Base-by-base conservation (phyloP, 2,113 vertebrate genomes). In the Osmerus eperlanus region DNA sequence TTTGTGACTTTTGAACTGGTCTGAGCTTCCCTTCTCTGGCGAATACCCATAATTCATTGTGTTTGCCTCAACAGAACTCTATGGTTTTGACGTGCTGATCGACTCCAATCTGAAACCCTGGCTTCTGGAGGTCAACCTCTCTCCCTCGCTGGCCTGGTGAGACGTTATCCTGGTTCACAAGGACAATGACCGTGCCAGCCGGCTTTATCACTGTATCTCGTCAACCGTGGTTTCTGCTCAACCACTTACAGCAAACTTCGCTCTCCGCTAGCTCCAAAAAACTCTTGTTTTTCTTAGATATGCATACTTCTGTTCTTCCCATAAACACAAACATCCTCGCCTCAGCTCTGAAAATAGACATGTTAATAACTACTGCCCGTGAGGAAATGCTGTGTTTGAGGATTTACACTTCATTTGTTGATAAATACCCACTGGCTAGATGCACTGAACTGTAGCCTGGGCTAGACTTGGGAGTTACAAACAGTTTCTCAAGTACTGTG, bases 121-220 rank as follows among this genome's bases (percentile, higher is more conserved):
- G 96, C 90, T 99, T 73, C 86, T 99, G 83, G 97, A 99, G 90
- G 97, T 99, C 78, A 99, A 99, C 84, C 93, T 98, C 3, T 99
- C 97, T 53, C 97, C 97, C 68, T 99, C 97, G 12, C 69, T 98
- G 82, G 96, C 96, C 66, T 98, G 97, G 96, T 99, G 92, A 95
- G 94, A 91, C 11, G 79, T 75, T 86, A 54, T 64, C 51, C 63
- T 6, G 21, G 28, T 16, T n/a, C 9, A 15, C 32, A 4, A 4
- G 3, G n/a, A 41, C 41, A 2, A 1, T 58, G 1, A 59, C 5
- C 14, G 6, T 54, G 4, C 41, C 41, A 9, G 41, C 9, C 5
- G 41, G 41, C 61, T 16, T 19, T 56, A 3, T 56, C 55, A 5
- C 55, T 56, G 18, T 15, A 16, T 56, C 16, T 56, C 55, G 1